A percentile compares a stretch with the other conserved stretches of the same genome.
Conservation (phyloP, 2,113 vertebrate species). For the Tringa solitaria region DNA sequence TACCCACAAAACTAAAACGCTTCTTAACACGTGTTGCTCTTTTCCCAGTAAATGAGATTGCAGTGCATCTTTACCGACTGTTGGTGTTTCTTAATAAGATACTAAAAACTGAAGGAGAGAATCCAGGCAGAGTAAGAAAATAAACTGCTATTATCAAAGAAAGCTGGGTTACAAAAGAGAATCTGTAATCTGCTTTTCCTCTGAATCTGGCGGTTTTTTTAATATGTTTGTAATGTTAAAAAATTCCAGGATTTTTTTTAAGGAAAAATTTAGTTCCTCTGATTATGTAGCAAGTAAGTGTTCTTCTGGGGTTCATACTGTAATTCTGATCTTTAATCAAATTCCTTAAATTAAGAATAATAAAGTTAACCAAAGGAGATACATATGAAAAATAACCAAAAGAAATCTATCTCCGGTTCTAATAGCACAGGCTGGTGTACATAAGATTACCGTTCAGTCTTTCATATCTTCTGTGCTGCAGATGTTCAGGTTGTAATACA, state of each 20-base stretch:
- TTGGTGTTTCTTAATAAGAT: not conserved
- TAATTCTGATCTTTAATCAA: not conserved
- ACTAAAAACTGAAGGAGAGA: not conserved
- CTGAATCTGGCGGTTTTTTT: not conserved
- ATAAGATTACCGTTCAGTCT: not conserved
- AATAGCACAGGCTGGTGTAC: not conserved
- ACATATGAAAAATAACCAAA: not conserved
- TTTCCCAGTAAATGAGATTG: not conserved
- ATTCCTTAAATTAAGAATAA: not conserved
- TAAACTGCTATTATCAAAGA: not conserved
- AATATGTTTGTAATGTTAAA: not conserved
- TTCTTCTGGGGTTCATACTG: not conserved
- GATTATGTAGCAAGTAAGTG: not conserved
- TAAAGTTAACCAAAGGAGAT: not conserved
- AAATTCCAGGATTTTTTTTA: not conserved
- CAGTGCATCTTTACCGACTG: not conserved
- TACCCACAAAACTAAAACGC: not conserved
- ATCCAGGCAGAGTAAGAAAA: not conserved
- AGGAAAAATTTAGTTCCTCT: not conserved
- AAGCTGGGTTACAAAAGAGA: not conserved
- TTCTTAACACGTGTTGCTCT: not conserved
- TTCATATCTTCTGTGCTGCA: not conserved
- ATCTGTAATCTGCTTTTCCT: not conserved
- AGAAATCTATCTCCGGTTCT: not conserved
- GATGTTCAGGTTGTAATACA: not conserved